Conservation (phyloP, 2,888 invertebrate genomes). For the Spisula subtruncata region DNA sequence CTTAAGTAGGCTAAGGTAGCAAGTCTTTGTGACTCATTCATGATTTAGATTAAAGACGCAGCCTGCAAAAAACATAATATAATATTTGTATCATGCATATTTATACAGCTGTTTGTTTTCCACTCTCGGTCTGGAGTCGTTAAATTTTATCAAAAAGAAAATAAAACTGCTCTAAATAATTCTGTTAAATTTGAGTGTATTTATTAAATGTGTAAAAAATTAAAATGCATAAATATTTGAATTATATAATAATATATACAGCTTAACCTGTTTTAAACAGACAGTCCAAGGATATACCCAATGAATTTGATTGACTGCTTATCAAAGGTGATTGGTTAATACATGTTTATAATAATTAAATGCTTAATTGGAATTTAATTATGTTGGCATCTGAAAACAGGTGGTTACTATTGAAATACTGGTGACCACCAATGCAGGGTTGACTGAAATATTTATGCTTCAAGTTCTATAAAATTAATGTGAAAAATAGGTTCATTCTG, state of each 20-base stretch:
- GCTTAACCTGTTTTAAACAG: too few relatives aligned
- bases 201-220: neutral
- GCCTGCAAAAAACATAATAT: neutral
- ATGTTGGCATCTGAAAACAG: neutral
- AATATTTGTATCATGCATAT: neutral
- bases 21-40: neutral
- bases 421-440: too few relatives aligned
- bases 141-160: neutral
- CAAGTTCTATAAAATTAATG: too few relatives aligned
- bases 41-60: neutral
- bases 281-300: too few relatives aligned
- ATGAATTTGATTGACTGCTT: neutral
- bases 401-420: too few relatives aligned
- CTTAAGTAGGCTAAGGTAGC: neutral
- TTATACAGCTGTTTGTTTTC: conserved; percentile 7
- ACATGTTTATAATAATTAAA: neutral
- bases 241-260: too few relatives aligned
- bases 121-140: neutral
- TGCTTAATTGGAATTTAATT: neutral
- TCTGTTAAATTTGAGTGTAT: neutral
- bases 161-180: neutral
- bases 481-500: too few relatives aligned
- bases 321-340: neutral
- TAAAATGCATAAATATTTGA: neutral
- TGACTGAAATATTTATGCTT: too few relatives aligned